These are phyloP conservation scores for Lithophane socia DNA, from an alignment of 2,888 invertebrate genomes.

Conservation along the genomic window DNA sequence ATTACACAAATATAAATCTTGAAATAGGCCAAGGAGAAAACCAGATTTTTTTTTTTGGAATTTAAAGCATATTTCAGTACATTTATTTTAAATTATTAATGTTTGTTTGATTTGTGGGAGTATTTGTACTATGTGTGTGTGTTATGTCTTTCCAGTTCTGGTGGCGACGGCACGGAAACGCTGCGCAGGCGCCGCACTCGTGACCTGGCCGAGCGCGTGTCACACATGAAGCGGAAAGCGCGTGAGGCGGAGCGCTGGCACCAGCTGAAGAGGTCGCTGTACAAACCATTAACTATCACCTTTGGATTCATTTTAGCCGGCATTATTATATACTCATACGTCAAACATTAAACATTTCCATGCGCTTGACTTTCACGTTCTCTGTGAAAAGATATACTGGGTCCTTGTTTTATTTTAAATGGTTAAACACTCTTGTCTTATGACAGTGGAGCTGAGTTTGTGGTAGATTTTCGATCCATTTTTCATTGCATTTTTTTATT, in stretches of 20 bases:
- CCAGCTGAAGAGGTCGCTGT: constrained; percentile 94
- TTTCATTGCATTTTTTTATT: constrained; percentile 31
- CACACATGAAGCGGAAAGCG: constrained; percentile 92
- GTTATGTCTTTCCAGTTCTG: constrained; percentile 38
- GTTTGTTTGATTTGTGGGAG: too few species aligned
- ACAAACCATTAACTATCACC: constrained; percentile 93
- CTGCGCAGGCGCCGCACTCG: constrained; percentile 77
- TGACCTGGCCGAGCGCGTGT: constrained; percentile 80
- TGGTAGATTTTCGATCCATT: neutral
- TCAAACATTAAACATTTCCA: constrained; percentile 80
- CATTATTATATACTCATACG: constrained; percentile 91
- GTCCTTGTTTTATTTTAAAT: constrained; percentile 13
- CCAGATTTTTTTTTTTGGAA: neutral
- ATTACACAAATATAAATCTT: neutral
- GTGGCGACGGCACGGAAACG: constrained; percentile 64
- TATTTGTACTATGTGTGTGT: neutral
- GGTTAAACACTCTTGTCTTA: neutral
- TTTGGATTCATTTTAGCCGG: constrained; percentile 93
- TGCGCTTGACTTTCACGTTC: neutral
- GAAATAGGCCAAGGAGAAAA: neutral
- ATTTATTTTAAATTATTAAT: neutral
- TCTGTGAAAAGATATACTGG: constrained; percentile 6
- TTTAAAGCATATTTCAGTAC: neutral
- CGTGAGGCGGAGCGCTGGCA: constrained; percentile 93
- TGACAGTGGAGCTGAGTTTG: constrained; percentile 29